phyloP scores from a whole-genome alignment of 64 coral and sea anemone species.

The Catalaphyllia jardinei region DNA sequence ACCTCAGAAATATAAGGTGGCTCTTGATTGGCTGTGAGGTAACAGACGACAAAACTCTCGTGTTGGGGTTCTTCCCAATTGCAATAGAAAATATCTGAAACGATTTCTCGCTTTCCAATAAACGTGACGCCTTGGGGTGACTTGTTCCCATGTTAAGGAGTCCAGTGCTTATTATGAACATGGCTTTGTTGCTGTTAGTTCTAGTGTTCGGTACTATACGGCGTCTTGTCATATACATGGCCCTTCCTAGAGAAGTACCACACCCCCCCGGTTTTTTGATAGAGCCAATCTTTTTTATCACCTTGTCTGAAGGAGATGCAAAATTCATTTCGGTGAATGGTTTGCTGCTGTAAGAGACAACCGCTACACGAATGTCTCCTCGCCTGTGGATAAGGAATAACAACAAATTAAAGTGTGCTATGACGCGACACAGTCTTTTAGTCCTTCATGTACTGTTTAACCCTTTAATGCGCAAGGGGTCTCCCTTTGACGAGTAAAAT shows the following conservation, averaged over 20 bases:
- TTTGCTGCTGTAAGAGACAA: constrained; percentile 28
- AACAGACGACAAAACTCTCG: constrained; percentile 1
- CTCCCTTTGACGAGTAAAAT: too few species aligned
- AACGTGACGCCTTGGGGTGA: constrained; percentile 39
- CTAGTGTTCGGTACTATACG: constrained; percentile 16
- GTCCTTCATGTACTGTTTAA: too few species aligned
- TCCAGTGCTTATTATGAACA: constrained; percentile 61
- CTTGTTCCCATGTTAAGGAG: constrained; percentile 50
- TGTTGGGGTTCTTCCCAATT: constrained; percentile 51
- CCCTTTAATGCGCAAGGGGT: too few species aligned
- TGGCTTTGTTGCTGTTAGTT: constrained; percentile 51
- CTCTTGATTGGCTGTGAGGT: constrained; percentile 50
- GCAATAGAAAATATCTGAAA: constrained; percentile 58
- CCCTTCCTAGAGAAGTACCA: constrained; percentile 44
- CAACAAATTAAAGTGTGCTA: neutral
- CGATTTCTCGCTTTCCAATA: constrained; percentile 33
- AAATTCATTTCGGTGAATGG: constrained; percentile 44
- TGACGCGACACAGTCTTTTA: neutral
- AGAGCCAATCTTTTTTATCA: constrained; percentile 42
- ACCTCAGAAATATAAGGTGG: constrained; percentile 48
- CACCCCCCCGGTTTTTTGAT: constrained; percentile 59
- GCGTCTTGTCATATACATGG: constrained; percentile 38
- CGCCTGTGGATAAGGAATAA: constrained; percentile 26
- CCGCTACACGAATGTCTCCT: constrained; percentile 39
- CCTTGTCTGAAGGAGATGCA: constrained; percentile 31